phyloP scores from a whole-genome alignment of 2,888 invertebrate species.

The Seira musarum region DNA sequence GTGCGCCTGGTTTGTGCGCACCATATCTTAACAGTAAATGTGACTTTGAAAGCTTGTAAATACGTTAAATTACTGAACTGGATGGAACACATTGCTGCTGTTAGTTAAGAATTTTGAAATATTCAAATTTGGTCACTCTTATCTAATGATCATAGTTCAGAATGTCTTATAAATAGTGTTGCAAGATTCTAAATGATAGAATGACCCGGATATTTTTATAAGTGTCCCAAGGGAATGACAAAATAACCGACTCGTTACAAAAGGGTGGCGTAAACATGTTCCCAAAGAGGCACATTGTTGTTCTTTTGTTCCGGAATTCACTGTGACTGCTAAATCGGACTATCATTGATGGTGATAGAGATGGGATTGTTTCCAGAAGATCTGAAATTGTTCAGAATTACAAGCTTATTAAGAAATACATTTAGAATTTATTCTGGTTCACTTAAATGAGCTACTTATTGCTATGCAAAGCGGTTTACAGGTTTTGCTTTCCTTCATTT shows the following conservation, averaged over 20 bases:
- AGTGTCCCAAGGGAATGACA: conserved; percentile 53
- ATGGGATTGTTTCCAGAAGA: too few relatives aligned
- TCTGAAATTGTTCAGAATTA: too few relatives aligned
- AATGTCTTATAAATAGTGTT: conserved; percentile 30
- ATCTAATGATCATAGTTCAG: conserved; percentile 18
- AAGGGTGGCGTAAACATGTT: conserved; percentile 55
- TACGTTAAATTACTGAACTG: too few relatives aligned
- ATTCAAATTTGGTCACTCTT: background rate
- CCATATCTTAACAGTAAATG: too few relatives aligned
- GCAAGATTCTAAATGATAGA: conserved; percentile 7
- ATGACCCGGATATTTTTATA: conserved; percentile 19
- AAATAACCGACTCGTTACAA: conserved; percentile 60
- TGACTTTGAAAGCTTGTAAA: too few relatives aligned
- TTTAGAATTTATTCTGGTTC: background rate
- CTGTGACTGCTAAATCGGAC: too few relatives aligned
- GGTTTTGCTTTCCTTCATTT: background rate
- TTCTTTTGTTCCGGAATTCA: background rate
- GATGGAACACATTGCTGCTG: background rate
- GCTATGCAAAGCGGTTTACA: background rate
- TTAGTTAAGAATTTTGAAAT: background rate
- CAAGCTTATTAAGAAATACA: background rate
- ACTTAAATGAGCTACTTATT: background rate
- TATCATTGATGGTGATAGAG: too few relatives aligned
- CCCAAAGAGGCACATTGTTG: background rate
- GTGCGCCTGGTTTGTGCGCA: too few relatives aligned